Percentiles rank a stretch among this genome's conserved stretches.
These are phyloP conservation scores for Trissolcus brochymenae DNA, from an alignment of 2,888 invertebrate species.

Conservation along the genomic window DNA sequence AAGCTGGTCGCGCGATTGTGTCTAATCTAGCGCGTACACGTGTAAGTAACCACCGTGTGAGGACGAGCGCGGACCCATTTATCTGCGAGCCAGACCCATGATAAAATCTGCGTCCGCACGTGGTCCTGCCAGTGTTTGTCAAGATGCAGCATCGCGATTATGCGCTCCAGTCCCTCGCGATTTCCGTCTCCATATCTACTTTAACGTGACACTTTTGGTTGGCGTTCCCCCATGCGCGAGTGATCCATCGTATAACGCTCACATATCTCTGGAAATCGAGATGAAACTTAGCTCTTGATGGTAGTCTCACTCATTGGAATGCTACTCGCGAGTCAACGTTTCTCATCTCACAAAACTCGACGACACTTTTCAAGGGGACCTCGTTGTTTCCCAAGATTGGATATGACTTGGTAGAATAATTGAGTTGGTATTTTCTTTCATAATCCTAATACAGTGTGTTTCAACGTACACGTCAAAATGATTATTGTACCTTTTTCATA, in stretches of 20 bases:
- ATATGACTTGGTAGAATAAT: conserved; percentile 36
- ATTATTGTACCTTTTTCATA: too few relatives aligned
- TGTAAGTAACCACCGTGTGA: conserved; percentile 36
- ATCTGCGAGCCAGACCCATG: conserved; percentile 69
- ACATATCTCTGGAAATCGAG: conserved; percentile 44
- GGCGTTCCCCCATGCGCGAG: conserved; percentile 23
- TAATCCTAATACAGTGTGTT: conserved; percentile 1
- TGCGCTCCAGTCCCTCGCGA: conserved; percentile 37
- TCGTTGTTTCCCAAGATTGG: conserved; percentile 23
- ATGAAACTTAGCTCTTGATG: conserved; percentile 34
- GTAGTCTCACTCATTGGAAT: conserved; percentile 42
- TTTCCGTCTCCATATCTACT: conserved; percentile 14
- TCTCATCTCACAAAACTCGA: conserved; percentile 48
- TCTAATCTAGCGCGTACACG: conserved; percentile 32
- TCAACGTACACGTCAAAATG: too few relatives aligned
- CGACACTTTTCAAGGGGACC: conserved; percentile 35
- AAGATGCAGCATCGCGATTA: conserved; percentile 72
- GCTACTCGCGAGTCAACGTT: conserved; percentile 28
- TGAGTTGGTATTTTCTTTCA: conserved; percentile 31
- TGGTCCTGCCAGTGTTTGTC: conserved; percentile 75
- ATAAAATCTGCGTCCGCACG: conserved; percentile 74
- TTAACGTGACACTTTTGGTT: conserved; percentile 30
- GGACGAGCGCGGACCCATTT: conserved; percentile 67
- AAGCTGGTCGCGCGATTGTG: conserved; percentile 11
- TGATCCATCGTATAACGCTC: conserved; percentile 33